Percentiles rank a stretch among this genome's conserved stretches.
Conservation (phyloP, 1,140 invertebrate genomes). For the Philaenus spumarius region DNA sequence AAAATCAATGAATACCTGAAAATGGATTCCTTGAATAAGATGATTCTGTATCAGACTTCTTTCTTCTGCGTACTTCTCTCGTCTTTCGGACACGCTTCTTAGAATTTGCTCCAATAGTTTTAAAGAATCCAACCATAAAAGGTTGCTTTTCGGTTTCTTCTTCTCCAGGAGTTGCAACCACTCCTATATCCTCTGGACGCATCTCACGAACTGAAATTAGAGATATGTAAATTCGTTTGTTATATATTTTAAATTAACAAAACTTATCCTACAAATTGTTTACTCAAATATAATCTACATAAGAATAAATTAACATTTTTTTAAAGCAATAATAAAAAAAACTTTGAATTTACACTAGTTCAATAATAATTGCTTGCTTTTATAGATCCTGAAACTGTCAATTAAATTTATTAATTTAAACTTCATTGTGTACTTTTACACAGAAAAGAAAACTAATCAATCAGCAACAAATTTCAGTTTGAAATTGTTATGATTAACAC, state of each 20-base stretch:
- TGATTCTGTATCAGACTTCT: conserved; percentile 31
- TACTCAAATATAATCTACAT: no score
- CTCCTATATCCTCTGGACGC: conserved; percentile 72
- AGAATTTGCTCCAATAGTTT: conserved; percentile 44
- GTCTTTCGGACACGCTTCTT: conserved; percentile 41
- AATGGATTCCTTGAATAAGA: conserved; percentile 27
- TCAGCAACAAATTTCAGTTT: not conserved
- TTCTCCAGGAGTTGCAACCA: conserved; percentile 57
- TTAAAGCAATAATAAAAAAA: no score
- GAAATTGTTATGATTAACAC: not conserved
- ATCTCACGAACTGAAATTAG: conserved; percentile 67
- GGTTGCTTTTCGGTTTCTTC: conserved; percentile 77
- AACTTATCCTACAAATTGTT: no score
- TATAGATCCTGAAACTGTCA: not conserved
- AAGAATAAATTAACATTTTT: no score
- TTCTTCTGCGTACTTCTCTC: conserved; percentile 46
- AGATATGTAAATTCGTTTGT: no score
- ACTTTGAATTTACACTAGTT: not conserved
- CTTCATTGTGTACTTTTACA: no score
- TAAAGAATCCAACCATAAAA: conserved; percentile 82
- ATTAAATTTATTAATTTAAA: not conserved
- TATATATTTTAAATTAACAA: no score
- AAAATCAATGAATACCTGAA: no score
- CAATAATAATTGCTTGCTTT: not conserved
- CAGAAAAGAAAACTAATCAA: no score